These are phyloP conservation scores for Sebastolobus alascanus DNA, from an alignment of 2,797 vertebrate species.

Conservation along the genomic window DNA sequence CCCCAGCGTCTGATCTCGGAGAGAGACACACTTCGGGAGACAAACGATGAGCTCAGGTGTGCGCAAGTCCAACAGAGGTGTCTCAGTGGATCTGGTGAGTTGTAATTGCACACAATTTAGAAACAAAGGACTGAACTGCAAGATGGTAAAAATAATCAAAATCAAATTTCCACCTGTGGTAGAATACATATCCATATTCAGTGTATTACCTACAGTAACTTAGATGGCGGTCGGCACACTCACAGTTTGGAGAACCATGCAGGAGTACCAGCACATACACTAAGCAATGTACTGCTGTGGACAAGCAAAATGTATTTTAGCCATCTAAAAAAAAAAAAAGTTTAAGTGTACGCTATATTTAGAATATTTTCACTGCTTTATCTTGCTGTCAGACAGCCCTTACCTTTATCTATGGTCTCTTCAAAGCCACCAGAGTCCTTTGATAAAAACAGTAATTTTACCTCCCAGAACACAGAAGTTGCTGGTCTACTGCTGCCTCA, in stretches of 20 bases:
- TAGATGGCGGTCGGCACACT: neutral
- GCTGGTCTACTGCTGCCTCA: neutral
- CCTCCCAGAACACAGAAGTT: neutral
- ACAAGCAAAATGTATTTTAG: neutral
- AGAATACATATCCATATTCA: neutral
- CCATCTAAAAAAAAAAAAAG: neutral
- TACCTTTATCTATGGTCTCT: neutral
- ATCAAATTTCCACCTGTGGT: neutral
- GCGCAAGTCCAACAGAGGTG: conserved; percentile 89
- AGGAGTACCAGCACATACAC: neutral
- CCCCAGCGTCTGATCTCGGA: conserved; percentile 88
- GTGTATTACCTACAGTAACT: neutral
- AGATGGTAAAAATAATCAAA: neutral
- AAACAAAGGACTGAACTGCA: neutral
- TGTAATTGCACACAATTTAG: fast-evolving
- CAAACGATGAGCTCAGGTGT: conserved; percentile 92
- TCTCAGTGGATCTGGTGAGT: conserved; percentile 87
- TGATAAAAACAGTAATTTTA: neutral
- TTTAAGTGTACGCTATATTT: neutral
- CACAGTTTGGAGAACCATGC: neutral
- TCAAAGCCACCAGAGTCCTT: neutral
- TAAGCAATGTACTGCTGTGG: neutral
- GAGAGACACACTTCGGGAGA: conserved; percentile 90
- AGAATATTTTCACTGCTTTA: neutral
- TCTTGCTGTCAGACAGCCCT: neutral